A percentile compares a stretch with the other conserved stretches of the same genome.
phyloP scores from a whole-genome alignment of 2,888 invertebrate species.

The Sacculina carcini region DNA sequence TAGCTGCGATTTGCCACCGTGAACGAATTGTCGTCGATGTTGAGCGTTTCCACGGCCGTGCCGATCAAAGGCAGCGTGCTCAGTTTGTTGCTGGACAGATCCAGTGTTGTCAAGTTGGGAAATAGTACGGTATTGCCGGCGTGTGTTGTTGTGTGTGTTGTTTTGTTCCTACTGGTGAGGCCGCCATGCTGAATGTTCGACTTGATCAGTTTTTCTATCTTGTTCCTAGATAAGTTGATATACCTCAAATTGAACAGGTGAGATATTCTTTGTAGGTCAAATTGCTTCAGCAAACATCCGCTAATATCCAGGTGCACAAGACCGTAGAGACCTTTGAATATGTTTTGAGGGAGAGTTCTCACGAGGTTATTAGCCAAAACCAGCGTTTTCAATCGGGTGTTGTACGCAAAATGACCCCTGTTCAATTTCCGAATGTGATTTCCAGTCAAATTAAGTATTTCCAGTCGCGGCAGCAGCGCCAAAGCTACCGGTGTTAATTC shows the following conservation, averaged over 20 bases:
- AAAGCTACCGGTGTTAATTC: not conserved
- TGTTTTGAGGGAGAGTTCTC: not conserved
- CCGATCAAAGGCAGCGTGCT: conserved; percentile 7
- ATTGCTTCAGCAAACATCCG: conserved; percentile 5
- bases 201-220: conserved; percentile 1
- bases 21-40: conserved; percentile 12
- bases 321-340: conserved; percentile 3
- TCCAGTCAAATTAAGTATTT: not conserved
- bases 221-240: conserved; percentile 4
- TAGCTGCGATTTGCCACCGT: conserved; percentile 9
- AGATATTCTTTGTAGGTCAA: too few relatives aligned
- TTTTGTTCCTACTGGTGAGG: conserved; percentile 8
- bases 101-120: conserved; percentile 9
- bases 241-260: too few relatives aligned
- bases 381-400: conserved; percentile 7
- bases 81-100: conserved; percentile 12
- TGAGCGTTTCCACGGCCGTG: conserved; percentile 7
- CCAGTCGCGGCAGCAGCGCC: not conserved
- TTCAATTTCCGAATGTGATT: not conserved
- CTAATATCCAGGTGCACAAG: conserved; percentile 8
- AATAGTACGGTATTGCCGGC: conserved; percentile 8
- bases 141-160: conserved; percentile 7
- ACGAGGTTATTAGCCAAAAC: conserved; percentile 9
- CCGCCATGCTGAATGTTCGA: conserved; percentile 11
- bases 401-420: conserved; percentile 1